Evolutionary conservation across 2,888 invertebrate species (phyloP).

Genomic region (Pandemis heparana): DNA sequence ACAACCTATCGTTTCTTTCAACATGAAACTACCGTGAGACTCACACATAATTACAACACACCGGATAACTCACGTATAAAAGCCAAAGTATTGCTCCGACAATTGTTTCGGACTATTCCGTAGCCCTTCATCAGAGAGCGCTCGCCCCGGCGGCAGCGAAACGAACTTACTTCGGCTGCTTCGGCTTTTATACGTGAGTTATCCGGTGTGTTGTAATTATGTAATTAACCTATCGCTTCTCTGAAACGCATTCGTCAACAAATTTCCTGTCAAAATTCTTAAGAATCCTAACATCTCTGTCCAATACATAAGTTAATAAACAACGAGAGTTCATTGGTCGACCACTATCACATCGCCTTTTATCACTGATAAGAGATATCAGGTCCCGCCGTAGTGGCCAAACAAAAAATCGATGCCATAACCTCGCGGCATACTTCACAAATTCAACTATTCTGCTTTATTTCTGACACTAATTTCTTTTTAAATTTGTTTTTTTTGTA

Average conservation of each 20-base stretch:
- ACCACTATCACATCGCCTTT: constrained; percentile 23
- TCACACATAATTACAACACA: too few species aligned
- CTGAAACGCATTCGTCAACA: not conserved
- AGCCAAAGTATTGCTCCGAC: too few species aligned
- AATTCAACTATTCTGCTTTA: not conserved
- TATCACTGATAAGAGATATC: constrained; percentile 33
- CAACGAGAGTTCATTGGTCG: constrained; percentile 29
- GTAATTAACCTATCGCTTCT: too few species aligned
- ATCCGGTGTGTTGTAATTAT: too few species aligned
- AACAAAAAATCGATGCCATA: constrained; percentile 24
- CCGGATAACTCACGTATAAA: too few species aligned
- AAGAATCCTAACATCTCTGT: not conserved
- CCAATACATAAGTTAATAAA: constrained; percentile 17
- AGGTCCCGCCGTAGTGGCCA: constrained; percentile 8
- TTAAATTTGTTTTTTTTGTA: constrained; percentile 30
- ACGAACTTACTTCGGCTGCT: too few species aligned
- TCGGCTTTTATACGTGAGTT: too few species aligned
- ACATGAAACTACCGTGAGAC: too few species aligned
- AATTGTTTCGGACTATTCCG: too few species aligned
- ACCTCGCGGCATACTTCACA: not conserved
- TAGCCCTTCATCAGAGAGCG: too few species aligned
- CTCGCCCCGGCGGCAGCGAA: too few species aligned
- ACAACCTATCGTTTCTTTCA: too few species aligned
- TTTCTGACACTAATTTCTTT: not conserved
- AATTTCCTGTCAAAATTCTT: not conserved